phyloP scores from a whole-genome alignment of 53 echinoderm and acorn worm species.

The Arbacia lixula region DNA sequence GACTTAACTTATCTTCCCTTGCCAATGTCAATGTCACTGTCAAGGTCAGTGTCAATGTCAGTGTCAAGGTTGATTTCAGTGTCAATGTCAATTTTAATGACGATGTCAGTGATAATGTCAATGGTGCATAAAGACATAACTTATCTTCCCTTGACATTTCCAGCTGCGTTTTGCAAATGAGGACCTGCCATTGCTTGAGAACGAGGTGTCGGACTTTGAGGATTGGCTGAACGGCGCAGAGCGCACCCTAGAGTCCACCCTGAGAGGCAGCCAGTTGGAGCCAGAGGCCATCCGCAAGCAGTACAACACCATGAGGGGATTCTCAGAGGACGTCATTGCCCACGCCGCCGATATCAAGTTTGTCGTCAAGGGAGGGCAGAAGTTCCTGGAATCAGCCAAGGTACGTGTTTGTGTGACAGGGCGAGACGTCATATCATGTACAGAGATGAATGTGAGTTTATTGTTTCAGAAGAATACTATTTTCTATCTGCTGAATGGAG shows the following conservation, averaged over 20 bases:
- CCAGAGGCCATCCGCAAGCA: slow-evolving; percentile 81
- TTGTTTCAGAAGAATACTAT: no score
- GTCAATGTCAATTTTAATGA: no score
- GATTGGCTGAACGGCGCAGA: slow-evolving; percentile 86
- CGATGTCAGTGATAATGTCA: no score
- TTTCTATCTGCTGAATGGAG: no score
- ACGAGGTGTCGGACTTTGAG: slow-evolving; percentile 83
- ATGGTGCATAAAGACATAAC: no score
- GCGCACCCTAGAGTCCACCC: slow-evolving; percentile 67
- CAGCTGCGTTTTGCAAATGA: slow-evolving; percentile 77
- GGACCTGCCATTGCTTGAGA: slow-evolving; percentile 88
- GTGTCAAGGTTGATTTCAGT: no score
- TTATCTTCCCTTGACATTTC: not conserved
- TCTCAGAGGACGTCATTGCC: slow-evolving; percentile 87
- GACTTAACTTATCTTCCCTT: no score
- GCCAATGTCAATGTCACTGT: no score
- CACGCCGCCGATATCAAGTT: slow-evolving; percentile 96
- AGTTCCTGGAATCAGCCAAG: slow-evolving; percentile 87
- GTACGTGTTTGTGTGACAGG: no score
- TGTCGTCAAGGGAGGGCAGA: slow-evolving; percentile 90
- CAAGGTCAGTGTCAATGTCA: no score
- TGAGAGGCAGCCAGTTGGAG: slow-evolving; percentile 73
- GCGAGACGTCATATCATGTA: no score
- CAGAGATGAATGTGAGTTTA: no score
- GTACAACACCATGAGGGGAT: slow-evolving; percentile 71